Percentiles rank a stretch among this genome's conserved stretches.
phyloP scores from a whole-genome alignment of 2,888 invertebrate species.

The Diaperis boleti region DNA sequence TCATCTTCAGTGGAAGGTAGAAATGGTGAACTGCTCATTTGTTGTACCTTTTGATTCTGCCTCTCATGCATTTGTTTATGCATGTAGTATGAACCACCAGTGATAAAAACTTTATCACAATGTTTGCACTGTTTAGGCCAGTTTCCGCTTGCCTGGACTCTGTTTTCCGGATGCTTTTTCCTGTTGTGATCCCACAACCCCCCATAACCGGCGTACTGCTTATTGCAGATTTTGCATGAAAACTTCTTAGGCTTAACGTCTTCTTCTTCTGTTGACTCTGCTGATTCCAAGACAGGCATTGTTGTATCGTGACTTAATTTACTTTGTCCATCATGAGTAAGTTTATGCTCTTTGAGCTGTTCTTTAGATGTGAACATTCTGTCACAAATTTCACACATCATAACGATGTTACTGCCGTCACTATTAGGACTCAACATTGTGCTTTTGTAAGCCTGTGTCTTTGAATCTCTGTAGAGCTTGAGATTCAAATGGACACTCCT shows the following conservation, averaged over 20 bases:
- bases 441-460: conserved; percentile 71
- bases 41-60: conserved; percentile 38
- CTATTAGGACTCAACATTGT: conserved; percentile 68
- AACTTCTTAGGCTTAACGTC: conserved; percentile 67
- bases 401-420: conserved; percentile 61
- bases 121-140: conserved; percentile 59
- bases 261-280: conserved; percentile 61
- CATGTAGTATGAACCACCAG: conserved; percentile 57
- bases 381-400: conserved; percentile 72
- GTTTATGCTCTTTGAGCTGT: conserved; percentile 58
- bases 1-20: conserved; percentile 29
- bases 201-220: conserved; percentile 62
- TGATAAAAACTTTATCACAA: conserved; percentile 58
- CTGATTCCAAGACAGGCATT: conserved; percentile 63
- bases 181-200: conserved; percentile 61
- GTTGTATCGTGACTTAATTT: too few relatives aligned
- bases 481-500: conserved; percentile 76
- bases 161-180: conserved; percentile 56
- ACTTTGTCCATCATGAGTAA: too few relatives aligned
- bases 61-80: conserved; percentile 62
- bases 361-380: conserved; percentile 69
- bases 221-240: conserved; percentile 70
- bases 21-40: background rate
- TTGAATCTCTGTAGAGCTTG: conserved; percentile 76
- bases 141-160: conserved; percentile 44